phyloP scores from a whole-genome alignment of 2,797 vertebrate species.

The Falco cherrug region DNA sequence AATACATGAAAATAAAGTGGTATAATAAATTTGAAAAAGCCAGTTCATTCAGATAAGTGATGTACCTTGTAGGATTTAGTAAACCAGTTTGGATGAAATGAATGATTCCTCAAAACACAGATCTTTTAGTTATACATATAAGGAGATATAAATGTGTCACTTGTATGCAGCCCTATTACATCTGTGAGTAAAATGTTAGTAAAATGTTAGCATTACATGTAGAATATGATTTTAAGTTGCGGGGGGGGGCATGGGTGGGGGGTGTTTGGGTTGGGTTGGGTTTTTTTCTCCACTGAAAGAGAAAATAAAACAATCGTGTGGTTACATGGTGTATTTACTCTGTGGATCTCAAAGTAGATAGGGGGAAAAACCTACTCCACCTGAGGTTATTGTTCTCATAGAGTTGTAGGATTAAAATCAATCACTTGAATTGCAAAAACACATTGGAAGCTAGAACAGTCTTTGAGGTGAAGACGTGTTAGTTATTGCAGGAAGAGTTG shows the following conservation, averaged over 20 bases:
- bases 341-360: background rate
- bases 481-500: background rate
- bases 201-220: background rate
- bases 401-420: background rate
- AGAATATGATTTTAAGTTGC: background rate
- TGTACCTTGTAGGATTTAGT: background rate
- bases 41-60: background rate
- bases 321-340: background rate
- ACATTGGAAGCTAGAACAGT: background rate
- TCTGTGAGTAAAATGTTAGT: background rate
- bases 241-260: too few species aligned
- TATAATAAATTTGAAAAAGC: background rate
- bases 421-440: background rate
- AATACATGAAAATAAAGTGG: background rate
- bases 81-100: background rate
- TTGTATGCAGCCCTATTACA: background rate
- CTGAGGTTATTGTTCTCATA: background rate
- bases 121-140: background rate
- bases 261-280: too few species aligned
- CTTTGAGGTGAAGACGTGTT: background rate
- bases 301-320: background rate
- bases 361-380: background rate
- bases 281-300: background rate
- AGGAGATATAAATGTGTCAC: background rate
- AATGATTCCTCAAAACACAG: background rate